Percentiles rank a stretch among this genome's conserved stretches.
These are phyloP conservation scores for Clitarchus hookeri DNA, from an alignment of 2,888 invertebrate species.

Conservation along the genomic window DNA sequence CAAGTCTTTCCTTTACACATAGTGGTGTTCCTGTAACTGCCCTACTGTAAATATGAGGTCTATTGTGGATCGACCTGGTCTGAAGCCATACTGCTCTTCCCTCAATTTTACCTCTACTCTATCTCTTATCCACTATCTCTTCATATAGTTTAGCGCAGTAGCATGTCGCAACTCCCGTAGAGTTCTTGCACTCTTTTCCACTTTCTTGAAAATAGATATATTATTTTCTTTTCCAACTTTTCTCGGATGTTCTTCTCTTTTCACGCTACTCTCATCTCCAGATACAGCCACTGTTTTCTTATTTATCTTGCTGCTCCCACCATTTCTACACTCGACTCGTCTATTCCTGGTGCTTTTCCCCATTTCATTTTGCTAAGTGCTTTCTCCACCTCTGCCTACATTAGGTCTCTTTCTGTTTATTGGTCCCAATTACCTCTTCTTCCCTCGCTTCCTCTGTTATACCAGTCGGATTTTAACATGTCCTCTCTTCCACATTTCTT, in stretches of 20 bases:
- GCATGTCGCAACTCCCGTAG: background rate
- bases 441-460: background rate
- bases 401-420: background rate
- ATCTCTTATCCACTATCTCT: background rate
- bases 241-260: background rate
- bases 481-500: background rate
- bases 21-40: no score
- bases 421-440: background rate
- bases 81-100: slow-evolving; percentile 10
- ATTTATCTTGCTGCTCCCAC: background rate
- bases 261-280: background rate
- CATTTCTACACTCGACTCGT: background rate
- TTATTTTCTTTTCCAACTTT: background rate
- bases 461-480: background rate
- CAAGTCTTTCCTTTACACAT: background rate
- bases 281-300: background rate
- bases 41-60: background rate
- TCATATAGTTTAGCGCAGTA: background rate
- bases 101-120: background rate
- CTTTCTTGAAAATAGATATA: background rate
- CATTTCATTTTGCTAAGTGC: background rate
- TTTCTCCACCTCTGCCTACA: background rate
- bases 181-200: background rate
- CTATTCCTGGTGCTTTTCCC: background rate
- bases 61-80: background rate